phyloP scores from a whole-genome alignment of 2,888 invertebrate genomes.

The Eremobia ochroleuca region DNA sequence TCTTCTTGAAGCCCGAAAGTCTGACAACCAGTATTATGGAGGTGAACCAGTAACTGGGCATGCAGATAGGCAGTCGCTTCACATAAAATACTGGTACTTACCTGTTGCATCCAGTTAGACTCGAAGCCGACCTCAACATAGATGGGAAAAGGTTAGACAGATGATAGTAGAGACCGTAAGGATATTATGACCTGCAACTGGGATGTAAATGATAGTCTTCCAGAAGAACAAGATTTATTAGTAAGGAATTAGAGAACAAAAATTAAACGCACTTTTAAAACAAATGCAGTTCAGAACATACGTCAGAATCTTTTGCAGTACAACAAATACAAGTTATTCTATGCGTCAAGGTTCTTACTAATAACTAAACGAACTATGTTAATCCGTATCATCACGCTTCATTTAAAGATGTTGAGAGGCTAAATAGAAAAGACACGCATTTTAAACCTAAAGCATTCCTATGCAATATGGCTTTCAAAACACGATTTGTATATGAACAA shows the following conservation, averaged over 20 bases:
- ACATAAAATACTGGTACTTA: too few relatives aligned
- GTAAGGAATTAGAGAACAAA: background rate
- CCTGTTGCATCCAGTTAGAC: too few relatives aligned
- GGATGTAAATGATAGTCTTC: background rate
- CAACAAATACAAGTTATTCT: background rate
- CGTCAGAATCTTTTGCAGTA: background rate
- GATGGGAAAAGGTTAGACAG: too few relatives aligned
- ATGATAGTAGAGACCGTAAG: too few relatives aligned
- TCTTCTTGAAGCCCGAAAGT: too few relatives aligned
- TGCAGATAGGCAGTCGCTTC: too few relatives aligned
- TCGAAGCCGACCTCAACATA: too few relatives aligned
- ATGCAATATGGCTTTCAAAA: conserved; percentile 30
- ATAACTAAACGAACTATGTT: background rate
- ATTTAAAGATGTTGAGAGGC: conserved; percentile 4
- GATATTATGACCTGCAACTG: too few relatives aligned
- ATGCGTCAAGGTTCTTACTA: background rate
- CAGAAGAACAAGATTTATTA: background rate
- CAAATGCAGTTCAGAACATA: background rate
- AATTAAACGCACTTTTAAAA: background rate
- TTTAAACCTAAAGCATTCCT: background rate
- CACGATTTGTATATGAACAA: conserved; percentile 18
- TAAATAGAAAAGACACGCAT: conserved; percentile 16
- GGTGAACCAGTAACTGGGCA: too few relatives aligned
- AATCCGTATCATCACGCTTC: background rate
- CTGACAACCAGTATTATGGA: too few relatives aligned